Percentiles rank a stretch among this genome's conserved stretches.
Conservation (phyloP, 1,140 invertebrate species). For the Diuraphis noxia region DNA sequence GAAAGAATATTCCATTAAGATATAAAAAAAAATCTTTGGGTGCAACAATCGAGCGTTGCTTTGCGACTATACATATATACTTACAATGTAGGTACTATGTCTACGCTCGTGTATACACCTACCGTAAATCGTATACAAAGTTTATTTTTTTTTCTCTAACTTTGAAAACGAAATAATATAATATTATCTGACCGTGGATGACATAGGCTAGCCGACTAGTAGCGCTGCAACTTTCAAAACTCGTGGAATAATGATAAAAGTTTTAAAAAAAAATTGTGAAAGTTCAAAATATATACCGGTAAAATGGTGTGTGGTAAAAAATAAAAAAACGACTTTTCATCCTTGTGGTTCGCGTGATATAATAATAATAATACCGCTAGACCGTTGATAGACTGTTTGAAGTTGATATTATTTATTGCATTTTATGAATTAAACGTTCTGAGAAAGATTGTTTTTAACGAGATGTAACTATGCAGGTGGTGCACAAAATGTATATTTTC, state of each 20-base stretch:
- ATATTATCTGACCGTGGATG: not conserved
- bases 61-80: too few species aligned
- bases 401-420: not conserved
- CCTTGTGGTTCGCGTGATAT: not conserved
- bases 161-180: not conserved
- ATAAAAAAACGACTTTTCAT: not conserved
- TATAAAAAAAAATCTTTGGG: not conserved
- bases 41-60: not conserved
- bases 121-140: not conserved
- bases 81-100: not conserved
- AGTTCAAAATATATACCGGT: slow-evolving; percentile 2
- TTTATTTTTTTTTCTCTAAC: not conserved
- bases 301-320: not conserved
- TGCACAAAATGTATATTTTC: not conserved
- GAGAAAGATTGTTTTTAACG: not conserved
- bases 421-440: not conserved
- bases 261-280: not conserved
- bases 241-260: not conserved
- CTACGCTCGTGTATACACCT: not conserved
- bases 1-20: not conserved
- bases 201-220: not conserved
- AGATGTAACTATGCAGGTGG: too few species aligned
- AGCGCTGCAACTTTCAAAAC: not conserved
- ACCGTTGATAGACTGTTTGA: not conserved
- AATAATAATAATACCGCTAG: not conserved